Base-by-base conservation (phyloP, 2,113 vertebrate genomes). In the Erythrocercus mccallii region DNA sequence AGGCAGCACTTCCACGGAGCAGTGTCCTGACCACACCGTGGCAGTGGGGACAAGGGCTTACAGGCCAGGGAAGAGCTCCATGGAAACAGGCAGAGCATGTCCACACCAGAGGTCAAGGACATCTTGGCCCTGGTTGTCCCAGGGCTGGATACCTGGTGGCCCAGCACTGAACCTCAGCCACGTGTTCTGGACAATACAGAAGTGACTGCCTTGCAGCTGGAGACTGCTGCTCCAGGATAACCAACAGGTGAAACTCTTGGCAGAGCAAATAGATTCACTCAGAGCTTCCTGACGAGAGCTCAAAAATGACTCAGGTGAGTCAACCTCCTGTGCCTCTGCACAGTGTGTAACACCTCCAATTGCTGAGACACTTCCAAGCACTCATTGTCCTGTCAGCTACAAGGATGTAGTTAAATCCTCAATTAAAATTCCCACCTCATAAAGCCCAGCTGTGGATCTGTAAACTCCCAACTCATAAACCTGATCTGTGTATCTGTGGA, bases 251-350 rank as follows among this genome's bases (percentile, higher is more conserved):
- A 72, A 83, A 47, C 31, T 69, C 72, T n/a, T 64, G 24, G 48
- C 54, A 73, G 40, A 83, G 22, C 8, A 77, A 86, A 65, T 4
- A 51, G 48, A 77, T 44, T 84, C 57, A 69, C 23, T 25, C 44
- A 77, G 82, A 80, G 14, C 11, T 73, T 88, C 45, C 78, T 61
- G 42, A 84, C 70, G 65, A 58, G 20, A 89, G 35, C 65, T 91
- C 73, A 83, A 23, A 60, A 73, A 51, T 57, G 3, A 53, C 42
- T 54, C 25, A 37, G 6, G 16, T 68, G 58, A 86, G 35, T 47
- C 57, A 51, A 56, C 6, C 31, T 72, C 12, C 44, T 60, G 71
- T 83, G 68, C 40, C 28, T 70, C 78, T 70, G 65, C 56, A 61
- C 37, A 73, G 31, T 5, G 5, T 61, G n/a, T 54, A 68, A 89